Evolutionary conservation across 2,888 invertebrate genomes (phyloP).

Genomic region (Laothoe populi): DNA sequence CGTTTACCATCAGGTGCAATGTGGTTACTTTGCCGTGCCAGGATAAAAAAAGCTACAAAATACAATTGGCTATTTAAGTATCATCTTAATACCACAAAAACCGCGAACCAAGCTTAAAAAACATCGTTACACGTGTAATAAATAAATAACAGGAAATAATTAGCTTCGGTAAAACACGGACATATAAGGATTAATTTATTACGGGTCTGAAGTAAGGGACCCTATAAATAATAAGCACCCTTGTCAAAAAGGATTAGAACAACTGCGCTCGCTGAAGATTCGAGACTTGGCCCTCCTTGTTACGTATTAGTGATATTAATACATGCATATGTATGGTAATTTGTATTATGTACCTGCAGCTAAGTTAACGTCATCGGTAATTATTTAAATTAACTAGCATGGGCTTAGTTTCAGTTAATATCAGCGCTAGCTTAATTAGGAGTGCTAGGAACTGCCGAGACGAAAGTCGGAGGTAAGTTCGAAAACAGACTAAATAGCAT

Average conservation of each 20-base stretch:
- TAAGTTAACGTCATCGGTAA: no score
- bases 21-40: no score
- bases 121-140: constrained; percentile 7
- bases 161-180: constrained; percentile 43
- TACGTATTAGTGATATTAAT: neutral
- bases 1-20: no score
- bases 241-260: constrained; percentile 65
- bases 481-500: no score
- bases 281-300: constrained; percentile 5
- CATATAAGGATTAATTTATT: constrained; percentile 55
- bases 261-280: constrained; percentile 26
- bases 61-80: no score
- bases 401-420: no score
- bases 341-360: neutral
- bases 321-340: constrained; percentile 5
- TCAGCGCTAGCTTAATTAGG: no score
- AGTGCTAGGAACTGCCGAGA: no score
- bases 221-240: constrained; percentile 70
- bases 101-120: neutral
- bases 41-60: no score
- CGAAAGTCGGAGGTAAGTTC: no score
- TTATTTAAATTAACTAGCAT: no score
- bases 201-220: constrained; percentile 50
- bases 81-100: neutral
- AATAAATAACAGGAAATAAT: constrained; percentile 21